A percentile compares a stretch with the other conserved stretches of the same genome.
Evolutionary conservation across 2,113 vertebrate species (phyloP).

Genomic region (Hyla sarda): DNA sequence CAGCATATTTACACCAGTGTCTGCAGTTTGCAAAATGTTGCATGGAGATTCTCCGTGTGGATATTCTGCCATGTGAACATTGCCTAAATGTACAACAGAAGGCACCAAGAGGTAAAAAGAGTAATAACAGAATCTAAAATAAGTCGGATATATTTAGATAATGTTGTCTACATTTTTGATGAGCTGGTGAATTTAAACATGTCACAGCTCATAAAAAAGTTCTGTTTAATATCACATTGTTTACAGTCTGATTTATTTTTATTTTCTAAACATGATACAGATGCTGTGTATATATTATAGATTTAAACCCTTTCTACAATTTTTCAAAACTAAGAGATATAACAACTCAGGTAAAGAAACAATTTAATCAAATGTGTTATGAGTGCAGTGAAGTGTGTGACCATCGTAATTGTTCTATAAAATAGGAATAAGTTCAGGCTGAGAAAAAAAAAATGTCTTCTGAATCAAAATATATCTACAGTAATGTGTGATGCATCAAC

Average conservation of each 20-base stretch:
- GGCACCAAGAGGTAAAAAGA: too few species aligned
- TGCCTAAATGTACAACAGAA: too few species aligned
- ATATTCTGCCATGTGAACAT: too few species aligned
- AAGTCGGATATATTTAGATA: too few species aligned
- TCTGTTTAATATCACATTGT: not conserved
- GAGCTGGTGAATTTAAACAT: not conserved
- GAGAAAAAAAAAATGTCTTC: not conserved
- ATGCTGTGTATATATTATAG: not conserved
- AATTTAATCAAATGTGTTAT: slow-evolving; percentile 20
- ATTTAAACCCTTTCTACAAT: not conserved
- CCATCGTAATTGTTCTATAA: slow-evolving; percentile 26
- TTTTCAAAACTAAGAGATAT: not conserved
- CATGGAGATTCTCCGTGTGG: too few species aligned
- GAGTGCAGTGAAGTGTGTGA: slow-evolving; percentile 8
- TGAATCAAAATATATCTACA: slow-evolving; percentile 9
- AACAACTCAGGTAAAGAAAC: slow-evolving; percentile 34
- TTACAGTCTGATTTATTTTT: not conserved
- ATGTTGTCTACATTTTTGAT: too few species aligned
- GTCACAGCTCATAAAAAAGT: not conserved
- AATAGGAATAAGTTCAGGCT: not conserved
- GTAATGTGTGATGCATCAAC: slow-evolving; percentile 16
- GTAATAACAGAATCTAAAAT: too few species aligned
- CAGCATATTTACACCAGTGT: too few species aligned
- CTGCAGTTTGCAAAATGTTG: too few species aligned
- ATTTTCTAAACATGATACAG: not conserved